Base-by-base conservation (phyloP, 2,888 invertebrate genomes). In the Drosophila kanekoi region DNA sequence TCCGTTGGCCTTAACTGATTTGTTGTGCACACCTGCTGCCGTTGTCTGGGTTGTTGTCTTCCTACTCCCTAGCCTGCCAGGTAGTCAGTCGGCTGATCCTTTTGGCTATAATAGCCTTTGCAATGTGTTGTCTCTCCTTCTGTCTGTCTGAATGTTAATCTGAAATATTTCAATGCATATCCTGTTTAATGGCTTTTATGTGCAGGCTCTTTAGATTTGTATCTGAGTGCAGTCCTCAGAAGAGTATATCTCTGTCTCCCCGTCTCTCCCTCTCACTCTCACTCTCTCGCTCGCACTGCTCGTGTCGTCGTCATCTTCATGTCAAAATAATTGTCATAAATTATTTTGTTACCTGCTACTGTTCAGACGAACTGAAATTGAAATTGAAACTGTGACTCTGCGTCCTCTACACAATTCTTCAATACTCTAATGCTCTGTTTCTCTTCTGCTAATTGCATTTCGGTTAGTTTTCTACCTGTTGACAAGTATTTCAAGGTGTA, bases 311-410 rank as follows among this genome's bases (percentile, higher is more conserved):
- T 60, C 68, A 66, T 68, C 52, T 60, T 56, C 65, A 60, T 86
- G 86, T 83, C 86, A 87, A 71, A 87, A 85, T 87, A 87, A 86
- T 85, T 81, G 81, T 76, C 83, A 79, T 86, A 72, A 85, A 78
- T 81, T 74, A 72, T 67, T 67, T 53, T 33, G 32, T 65, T 85
- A 80, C 82, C 87, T 83, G 86, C 87, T 83, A 86, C 87, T 67
- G 86, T 72, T 20, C 16, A n/a, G 5, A 8, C n/a, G 1, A 3
- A 6, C 49, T 44, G 6, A 43, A 58, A 20, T 20, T 48, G 44
- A 59, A 58, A 66, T 32, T 43, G 45, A 40, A 64, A 64, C 32
- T 52, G 57, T 32, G 41, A 43, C 57, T 40, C 32, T 4, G 23
- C 33, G 47, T 37, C 16, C 32, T 28, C 16, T 41, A 16, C 18